Base-by-base conservation (phyloP, 1,140 invertebrate genomes). In the Aleiodes sp. region DNA sequence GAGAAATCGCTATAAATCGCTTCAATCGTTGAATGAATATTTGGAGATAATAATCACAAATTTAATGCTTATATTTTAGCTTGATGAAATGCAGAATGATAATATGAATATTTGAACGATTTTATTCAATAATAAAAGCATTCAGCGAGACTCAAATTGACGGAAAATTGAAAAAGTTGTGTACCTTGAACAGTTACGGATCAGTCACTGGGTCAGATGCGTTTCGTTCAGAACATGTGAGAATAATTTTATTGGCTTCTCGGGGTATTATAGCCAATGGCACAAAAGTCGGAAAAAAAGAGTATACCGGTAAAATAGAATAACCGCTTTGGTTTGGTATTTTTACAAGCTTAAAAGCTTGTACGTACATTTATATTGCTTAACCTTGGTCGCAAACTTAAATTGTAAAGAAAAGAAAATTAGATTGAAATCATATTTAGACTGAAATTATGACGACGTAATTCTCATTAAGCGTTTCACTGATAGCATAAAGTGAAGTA, bases 281-380 rank as follows among this genome's bases (percentile, higher is more conserved):
- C 1, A 33, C 12, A 1, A 31, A 14, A 31, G 7, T 9, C 9
- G 28, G n/a, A n/a, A 31, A 52, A 14, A 52, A 9, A 26, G 7
- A 24, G 3, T 52, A n/a, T n/a, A n/a, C n/a, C n/a, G 21, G 6
- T 52, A 3, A 52, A 52, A 52, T 52, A 10, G 21, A 52, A 52
- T 52, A 52, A 24, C 46, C 46, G 21, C 46, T 52, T 52, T 16
- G 21, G 16, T 52, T 24, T 24, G n/a, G n/a, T 16, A 52, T 16
- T 21, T 52, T 52, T 24, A 52, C 46, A 52, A 24, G 46, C 46
- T 52, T 52, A 52, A 26, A 31, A 59, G 56, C 26, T 29, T 59
- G 56, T 19, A 31, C 24, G 37, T 16, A 16, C 7, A 16, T 4
- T 6, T 21, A 16, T 24, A 52, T 43, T 43, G 39, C 6, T 16